Conservation (phyloP, 2,797 vertebrate genomes). For the Sebastes iracundus region DNA sequence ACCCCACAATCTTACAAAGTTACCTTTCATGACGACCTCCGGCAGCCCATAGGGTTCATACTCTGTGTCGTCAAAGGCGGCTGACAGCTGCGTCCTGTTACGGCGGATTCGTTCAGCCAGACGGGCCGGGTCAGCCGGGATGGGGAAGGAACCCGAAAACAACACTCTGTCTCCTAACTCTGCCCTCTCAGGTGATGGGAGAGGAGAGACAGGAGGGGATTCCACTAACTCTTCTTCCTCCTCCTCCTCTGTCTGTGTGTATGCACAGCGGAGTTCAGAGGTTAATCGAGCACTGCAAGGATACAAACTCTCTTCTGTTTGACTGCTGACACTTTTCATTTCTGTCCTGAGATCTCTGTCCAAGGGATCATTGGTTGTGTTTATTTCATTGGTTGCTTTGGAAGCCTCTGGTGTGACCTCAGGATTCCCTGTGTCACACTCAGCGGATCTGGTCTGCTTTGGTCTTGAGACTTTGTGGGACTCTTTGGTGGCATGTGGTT, state of each 20-base stretch:
- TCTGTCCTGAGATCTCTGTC: conserved; percentile 2
- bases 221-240: conserved; percentile 21
- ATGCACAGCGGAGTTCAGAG: conserved; percentile 30
- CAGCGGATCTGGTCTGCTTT: conserved; percentile 43
- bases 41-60: conserved; percentile 88
- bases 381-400: conserved; percentile 5
- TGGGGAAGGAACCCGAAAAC: conserved; percentile 78
- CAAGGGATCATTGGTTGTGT: neutral
- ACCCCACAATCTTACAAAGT: neutral
- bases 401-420: conserved; percentile 24
- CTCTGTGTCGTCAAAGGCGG: conserved; percentile 85
- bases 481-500: conserved; percentile 46
- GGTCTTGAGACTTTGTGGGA: neutral
- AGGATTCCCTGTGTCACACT: conserved; percentile 3
- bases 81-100: conserved; percentile 82
- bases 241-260: conserved; percentile 72
- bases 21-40: conserved; percentile 89
- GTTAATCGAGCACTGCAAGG: neutral
- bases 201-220: conserved; percentile 51
- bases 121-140: conserved; percentile 79
- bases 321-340: conserved; percentile 66
- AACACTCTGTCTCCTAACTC: conserved; percentile 43
- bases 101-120: conserved; percentile 80
- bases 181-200: neutral
- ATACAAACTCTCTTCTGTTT: conserved; percentile 66